Evolutionary conservation across 2,797 vertebrate genomes (phyloP).

Genomic region (Avahi laniger): DNA sequence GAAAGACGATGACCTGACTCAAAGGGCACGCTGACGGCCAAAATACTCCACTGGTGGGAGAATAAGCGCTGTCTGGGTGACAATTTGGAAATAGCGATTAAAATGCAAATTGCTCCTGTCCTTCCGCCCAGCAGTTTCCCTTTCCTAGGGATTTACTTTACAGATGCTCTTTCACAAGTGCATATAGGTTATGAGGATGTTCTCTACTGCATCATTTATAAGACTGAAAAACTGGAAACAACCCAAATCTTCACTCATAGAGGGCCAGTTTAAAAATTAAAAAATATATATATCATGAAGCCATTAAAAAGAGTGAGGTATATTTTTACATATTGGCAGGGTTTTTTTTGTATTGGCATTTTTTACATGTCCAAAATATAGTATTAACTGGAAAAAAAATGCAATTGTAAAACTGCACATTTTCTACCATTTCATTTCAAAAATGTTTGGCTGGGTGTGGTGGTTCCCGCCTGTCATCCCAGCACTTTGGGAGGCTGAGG

Average conservation of each 20-base stretch:
- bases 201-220: background rate
- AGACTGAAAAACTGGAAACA: background rate
- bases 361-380: background rate
- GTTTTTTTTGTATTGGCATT: background rate
- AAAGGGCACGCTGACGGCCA: rapidly evolving
- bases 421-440: background rate
- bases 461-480: too few relatives aligned
- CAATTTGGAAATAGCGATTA: background rate
- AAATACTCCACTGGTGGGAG: background rate
- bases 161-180: background rate
- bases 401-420: background rate
- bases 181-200: background rate
- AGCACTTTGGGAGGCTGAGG: too few relatives aligned
- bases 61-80: background rate
- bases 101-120: background rate
- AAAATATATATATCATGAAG: background rate
- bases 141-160: background rate
- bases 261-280: background rate
- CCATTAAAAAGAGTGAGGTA: background rate
- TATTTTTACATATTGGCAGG: background rate
- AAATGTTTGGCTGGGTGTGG: too few relatives aligned
- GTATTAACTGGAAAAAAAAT: background rate
- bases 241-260: background rate
- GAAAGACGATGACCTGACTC: background rate
- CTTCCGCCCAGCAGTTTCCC: background rate